phyloP scores from a whole-genome alignment of 2,888 invertebrate genomes.

The Hemaris fuciformis region DNA sequence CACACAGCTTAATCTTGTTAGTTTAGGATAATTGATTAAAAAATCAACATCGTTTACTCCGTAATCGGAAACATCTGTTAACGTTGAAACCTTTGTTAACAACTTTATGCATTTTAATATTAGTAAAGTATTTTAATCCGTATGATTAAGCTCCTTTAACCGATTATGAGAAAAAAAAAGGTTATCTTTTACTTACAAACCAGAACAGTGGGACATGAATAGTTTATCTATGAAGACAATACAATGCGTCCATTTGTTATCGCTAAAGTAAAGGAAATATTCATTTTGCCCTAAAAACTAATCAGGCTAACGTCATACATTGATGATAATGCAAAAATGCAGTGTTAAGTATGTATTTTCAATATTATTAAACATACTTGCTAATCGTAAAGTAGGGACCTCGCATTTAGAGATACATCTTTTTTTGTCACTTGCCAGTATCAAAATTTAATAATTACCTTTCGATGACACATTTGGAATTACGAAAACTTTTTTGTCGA shows the following conservation, averaged over 20 bases:
- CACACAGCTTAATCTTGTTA: too few species aligned
- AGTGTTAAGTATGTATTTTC: too few species aligned
- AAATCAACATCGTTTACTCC: background rate
- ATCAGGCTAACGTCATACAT: background rate
- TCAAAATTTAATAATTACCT: too few species aligned
- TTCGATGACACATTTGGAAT: too few species aligned
- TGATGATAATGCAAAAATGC: background rate
- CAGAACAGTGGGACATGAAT: background rate
- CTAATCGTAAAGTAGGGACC: too few species aligned
- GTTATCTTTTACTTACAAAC: background rate
- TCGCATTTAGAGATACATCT: too few species aligned
- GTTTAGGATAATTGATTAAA: too few species aligned
- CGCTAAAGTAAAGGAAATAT: background rate
- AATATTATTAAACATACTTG: too few species aligned
- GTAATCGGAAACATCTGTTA: background rate
- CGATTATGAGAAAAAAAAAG: background rate
- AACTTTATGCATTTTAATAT: too few species aligned
- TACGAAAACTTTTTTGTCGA: too few species aligned
- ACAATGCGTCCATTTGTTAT: background rate
- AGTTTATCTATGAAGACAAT: background rate
- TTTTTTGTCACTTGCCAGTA: too few species aligned
- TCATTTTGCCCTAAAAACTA: background rate
- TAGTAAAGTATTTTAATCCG: background rate
- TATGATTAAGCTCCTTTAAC: background rate
- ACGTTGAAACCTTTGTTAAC: background rate